Conservation (phyloP, 2,797 vertebrate genomes). For the Epinephelus coioides region DNA sequence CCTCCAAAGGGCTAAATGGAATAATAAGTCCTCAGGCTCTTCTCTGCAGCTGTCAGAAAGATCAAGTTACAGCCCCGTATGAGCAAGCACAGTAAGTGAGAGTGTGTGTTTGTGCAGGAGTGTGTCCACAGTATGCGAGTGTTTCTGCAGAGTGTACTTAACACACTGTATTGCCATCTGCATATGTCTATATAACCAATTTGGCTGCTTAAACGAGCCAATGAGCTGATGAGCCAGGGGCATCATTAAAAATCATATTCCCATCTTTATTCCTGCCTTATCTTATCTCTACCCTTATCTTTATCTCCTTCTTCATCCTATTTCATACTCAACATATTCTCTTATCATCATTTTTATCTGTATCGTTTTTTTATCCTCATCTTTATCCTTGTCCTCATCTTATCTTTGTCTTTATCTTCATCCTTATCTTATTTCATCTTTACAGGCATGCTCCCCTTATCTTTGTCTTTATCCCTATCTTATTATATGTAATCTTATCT, state of each 20-base stretch:
- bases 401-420: neutral
- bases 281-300: neutral
- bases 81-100: constrained; percentile 42
- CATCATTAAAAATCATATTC: constrained; percentile 11
- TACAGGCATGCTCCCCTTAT: neutral
- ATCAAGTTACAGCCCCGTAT: constrained; percentile 65
- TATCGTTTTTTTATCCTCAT: neutral
- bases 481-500: neutral
- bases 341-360: neutral
- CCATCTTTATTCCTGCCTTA: neutral
- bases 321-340: neutral
- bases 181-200: constrained; percentile 54
- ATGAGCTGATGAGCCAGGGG: constrained; percentile 15
- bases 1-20: constrained; percentile 70
- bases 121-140: constrained; percentile 12
- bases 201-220: constrained; percentile 39
- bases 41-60: constrained; percentile 73
- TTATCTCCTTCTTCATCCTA: constrained; percentile 2
- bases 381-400: neutral
- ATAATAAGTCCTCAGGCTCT: constrained; percentile 71
- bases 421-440: constrained; percentile 5
- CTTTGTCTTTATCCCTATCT: neutral
- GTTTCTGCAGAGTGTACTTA: constrained; percentile 49
- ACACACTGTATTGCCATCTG: constrained; percentile 53
- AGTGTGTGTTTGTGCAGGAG: constrained; percentile 26